Evolutionary conservation across 2,888 invertebrate species (phyloP), one percentile per base, ranked within the genome.

Genomic region (Dryobotodes eremita): DNA sequence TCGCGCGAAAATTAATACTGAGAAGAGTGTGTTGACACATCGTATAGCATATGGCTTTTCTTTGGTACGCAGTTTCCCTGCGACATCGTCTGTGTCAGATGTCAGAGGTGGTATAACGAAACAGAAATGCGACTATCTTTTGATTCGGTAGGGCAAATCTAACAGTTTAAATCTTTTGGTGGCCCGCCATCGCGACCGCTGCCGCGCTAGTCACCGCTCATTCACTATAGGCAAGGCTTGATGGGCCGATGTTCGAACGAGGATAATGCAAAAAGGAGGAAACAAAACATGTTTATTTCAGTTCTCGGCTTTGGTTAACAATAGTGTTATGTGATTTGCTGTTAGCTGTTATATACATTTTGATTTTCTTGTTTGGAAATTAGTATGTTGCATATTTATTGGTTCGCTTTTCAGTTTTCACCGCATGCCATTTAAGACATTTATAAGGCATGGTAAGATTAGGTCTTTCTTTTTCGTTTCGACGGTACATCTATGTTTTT

Each of bases 211-310:
- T 17, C 7, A 61, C 8, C 20, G 61, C 31, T 6, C 6, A 11
- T 62, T 8, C 70, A 79, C 48, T n/a, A 15, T 62, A 36, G 6
- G 0, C 62, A 1, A 2, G 55, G 70, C 50, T 23, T 62, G 65
- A 74, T 80, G 66, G 53, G 68, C 80, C 73, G 86, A 65, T 80
- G 79, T 74, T 79, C 79, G 71, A 61, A 80, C 66, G 86, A 92
- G 91, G 90, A 92, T 91, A 92, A 90, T 82, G 79, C 89, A 90
- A 91, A 68, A 89, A 91, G 80, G 84, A 90, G 91, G 92, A 90
- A 91, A 92, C 75, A 85, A 84, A 86, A 83, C 81, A 80, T 83
- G 87, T 88, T 88, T 89, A 89, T 90, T 90, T 89, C 77, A 85
- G 88, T 83, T 65, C 71, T 70, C 48, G 62, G 75, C 79, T 78